Conservation (phyloP, 2,113 vertebrate genomes). For the Spea bombifrons region DNA sequence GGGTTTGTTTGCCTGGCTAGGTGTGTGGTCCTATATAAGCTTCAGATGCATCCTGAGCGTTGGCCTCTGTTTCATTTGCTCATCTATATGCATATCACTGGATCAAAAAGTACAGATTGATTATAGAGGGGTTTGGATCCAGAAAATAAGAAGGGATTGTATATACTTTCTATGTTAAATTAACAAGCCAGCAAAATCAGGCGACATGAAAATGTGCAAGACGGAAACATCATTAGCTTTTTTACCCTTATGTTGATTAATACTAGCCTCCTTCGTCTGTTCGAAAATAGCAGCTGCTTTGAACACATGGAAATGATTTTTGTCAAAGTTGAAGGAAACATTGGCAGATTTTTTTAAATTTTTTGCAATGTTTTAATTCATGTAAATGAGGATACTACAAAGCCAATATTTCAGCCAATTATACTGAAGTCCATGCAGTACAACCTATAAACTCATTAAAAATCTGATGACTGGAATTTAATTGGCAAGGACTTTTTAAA, state of each 20-base stretch:
- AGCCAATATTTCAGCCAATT: not conserved
- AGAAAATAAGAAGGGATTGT: not conserved
- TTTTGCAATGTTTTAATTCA: not conserved
- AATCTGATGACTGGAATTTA: not conserved
- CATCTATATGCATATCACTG: not conserved
- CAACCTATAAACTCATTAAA: not conserved
- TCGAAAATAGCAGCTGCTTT: not conserved
- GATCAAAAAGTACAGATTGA: not conserved
- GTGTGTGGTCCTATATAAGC: not conserved
- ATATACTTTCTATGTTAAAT: not conserved
- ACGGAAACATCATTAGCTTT: not conserved
- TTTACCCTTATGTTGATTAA: not conserved
- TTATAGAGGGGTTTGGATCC: not conserved
- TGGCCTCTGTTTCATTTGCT: not conserved
- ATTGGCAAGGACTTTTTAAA: too few relatives aligned
- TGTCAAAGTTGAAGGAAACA: not conserved
- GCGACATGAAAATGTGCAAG: not conserved
- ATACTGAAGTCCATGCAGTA: not conserved
- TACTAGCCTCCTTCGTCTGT: not conserved
- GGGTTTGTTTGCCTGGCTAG: not conserved
- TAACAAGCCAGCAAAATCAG: not conserved
- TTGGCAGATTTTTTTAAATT: not conserved
- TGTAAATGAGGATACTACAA: not conserved
- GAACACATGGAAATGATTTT: not conserved
- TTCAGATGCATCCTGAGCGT: not conserved